phyloP scores from a whole-genome alignment of 2,797 vertebrate genomes.

The Zenarchopterus dispar region DNA sequence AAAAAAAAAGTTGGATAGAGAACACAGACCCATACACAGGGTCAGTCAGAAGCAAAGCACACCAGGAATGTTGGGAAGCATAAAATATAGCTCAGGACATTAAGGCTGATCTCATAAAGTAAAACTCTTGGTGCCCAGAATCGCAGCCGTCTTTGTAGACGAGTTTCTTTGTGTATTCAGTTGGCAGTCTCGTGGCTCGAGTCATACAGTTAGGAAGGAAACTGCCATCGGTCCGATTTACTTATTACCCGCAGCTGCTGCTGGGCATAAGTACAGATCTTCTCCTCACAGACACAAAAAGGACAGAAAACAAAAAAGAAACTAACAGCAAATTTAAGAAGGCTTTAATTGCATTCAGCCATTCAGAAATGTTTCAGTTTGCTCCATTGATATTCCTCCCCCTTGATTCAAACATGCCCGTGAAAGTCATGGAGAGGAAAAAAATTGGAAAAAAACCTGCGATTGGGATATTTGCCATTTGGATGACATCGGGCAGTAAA shows the following conservation, averaged over 20 bases:
- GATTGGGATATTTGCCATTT: too few species aligned
- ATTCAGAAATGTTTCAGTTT: background rate
- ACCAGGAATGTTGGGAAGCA: constrained; percentile 1
- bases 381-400: too few species aligned
- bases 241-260: constrained; percentile 32
- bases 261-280: constrained; percentile 5
- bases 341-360: too few species aligned
- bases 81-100: constrained; percentile 6
- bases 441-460: too few species aligned
- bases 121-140: constrained; percentile 8
- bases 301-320: background rate
- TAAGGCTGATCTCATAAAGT: constrained; percentile 19
- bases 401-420: too few species aligned
- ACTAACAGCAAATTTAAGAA: too few species aligned
- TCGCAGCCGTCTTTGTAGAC: constrained; percentile 8
- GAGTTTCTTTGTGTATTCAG: constrained; percentile 11
- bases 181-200: constrained; percentile 20
- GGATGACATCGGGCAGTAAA: too few species aligned
- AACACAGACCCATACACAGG: constrained; percentile 1
- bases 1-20: constrained; percentile 1
- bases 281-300: constrained; percentile 8
- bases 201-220: constrained; percentile 39
- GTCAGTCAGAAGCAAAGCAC: constrained; percentile 1
- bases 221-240: constrained; percentile 41
- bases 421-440: too few species aligned